These are phyloP conservation scores for Crax fasciolata DNA, from an alignment of 2,797 vertebrate species.

Conservation along the genomic window DNA sequence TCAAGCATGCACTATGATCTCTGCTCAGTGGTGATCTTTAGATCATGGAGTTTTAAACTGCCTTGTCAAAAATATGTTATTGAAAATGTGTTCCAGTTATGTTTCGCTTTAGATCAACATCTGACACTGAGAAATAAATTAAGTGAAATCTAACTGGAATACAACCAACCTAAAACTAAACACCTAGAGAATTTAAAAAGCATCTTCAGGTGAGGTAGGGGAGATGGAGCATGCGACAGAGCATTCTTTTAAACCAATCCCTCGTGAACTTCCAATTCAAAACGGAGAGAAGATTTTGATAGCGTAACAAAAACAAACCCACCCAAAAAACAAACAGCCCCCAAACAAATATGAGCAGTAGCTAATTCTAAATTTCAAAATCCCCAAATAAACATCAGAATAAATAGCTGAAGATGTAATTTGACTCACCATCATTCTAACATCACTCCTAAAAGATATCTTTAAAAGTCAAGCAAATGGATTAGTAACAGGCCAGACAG, in stretches of 20 bases:
- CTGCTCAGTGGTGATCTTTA: not conserved
- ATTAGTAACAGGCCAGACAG: slow-evolving; percentile 80
- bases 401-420: not conserved
- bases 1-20: too few species aligned
- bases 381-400: not conserved
- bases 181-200: not conserved
- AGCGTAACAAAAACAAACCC: not conserved
- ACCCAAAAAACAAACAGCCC: not conserved
- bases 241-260: not conserved
- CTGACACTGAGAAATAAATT: not conserved
- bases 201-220: rapidly evolving
- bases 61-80: not conserved
- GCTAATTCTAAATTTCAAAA: slow-evolving; percentile 10
- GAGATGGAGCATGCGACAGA: not conserved
- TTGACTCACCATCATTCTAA: slow-evolving; percentile 85
- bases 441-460: slow-evolving; percentile 88
- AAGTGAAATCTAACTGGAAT: not conserved
- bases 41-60: not conserved
- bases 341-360: not conserved
- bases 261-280: not conserved
- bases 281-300: not conserved
- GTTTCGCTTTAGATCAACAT: not conserved
- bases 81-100: not conserved
- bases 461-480: slow-evolving; percentile 80
- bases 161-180: not conserved